phyloP scores from a whole-genome alignment of 2,113 vertebrate genomes.

The mouse (Mus musculus) region DNA sequence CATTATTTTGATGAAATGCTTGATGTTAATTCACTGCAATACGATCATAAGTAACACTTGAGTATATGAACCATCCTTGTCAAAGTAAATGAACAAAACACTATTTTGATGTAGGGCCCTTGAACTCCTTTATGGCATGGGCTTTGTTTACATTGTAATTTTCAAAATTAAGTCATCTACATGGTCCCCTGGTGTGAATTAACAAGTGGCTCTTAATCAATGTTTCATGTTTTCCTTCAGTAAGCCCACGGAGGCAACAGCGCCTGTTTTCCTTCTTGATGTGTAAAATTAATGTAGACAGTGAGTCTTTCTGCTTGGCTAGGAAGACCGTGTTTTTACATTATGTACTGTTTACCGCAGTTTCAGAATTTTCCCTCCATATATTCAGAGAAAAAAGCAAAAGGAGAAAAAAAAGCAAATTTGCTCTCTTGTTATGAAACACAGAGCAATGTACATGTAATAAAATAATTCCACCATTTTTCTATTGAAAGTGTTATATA shows the following conservation, averaged over 20 bases:
- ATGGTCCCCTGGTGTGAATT: slow-evolving; percentile 75
- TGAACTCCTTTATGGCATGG: slow-evolving; percentile 73
- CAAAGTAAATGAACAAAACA: slow-evolving; percentile 80
- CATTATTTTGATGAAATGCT: slow-evolving; percentile 76
- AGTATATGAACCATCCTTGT: slow-evolving; percentile 74
- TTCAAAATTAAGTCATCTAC: slow-evolving; percentile 80
- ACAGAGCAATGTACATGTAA: slow-evolving; percentile 4
- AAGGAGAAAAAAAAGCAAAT: neutral
- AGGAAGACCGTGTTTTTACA: slow-evolving; percentile 4
- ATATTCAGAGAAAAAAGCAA: slow-evolving; percentile 7
- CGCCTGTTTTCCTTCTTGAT: slow-evolving; percentile 38
- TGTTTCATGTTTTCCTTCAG: slow-evolving; percentile 69
- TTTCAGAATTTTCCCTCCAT: neutral
- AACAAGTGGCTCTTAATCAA: slow-evolving; percentile 78
- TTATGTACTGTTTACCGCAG: neutral
- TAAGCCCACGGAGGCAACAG: slow-evolving; percentile 19
- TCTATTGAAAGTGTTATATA: neutral
- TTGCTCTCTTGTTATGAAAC: neutral
- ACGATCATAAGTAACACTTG: slow-evolving; percentile 74
- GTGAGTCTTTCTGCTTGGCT: slow-evolving; percentile 32
- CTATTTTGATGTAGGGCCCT: slow-evolving; percentile 77
- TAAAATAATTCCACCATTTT: neutral
- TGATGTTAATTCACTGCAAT: slow-evolving; percentile 67
- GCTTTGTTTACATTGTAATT: slow-evolving; percentile 81
- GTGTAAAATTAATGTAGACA: slow-evolving; percentile 13